These are phyloP conservation scores for Ctenosaura bakeri DNA, from an alignment of 2,797 vertebrate genomes.

Conservation along the genomic window DNA sequence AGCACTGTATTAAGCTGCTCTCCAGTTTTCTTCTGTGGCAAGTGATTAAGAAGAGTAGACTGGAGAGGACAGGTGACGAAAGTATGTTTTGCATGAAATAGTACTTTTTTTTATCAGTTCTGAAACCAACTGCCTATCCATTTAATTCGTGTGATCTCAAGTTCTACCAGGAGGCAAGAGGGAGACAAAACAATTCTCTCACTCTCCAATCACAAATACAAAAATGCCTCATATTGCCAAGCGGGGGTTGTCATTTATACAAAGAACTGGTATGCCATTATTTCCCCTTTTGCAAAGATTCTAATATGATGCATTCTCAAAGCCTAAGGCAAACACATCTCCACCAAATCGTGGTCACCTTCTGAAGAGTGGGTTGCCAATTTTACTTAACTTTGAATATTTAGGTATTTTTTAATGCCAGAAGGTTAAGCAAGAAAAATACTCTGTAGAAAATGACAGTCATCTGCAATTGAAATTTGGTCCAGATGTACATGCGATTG, in stretches of 20 bases:
- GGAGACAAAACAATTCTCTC: too few species aligned
- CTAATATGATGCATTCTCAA: background rate
- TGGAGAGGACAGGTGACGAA: background rate
- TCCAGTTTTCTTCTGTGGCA: background rate
- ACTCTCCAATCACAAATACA: background rate
- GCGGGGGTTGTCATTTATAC: background rate
- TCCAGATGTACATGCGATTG: background rate
- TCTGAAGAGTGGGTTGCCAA: background rate
- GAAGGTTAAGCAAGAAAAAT: background rate
- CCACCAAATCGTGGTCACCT: background rate
- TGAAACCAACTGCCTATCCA: background rate
- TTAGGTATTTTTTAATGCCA: background rate
- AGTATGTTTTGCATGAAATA: background rate
- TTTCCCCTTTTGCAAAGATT: background rate
- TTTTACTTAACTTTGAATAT: background rate
- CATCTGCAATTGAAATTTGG: background rate
- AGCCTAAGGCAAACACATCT: background rate
- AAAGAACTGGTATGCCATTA: background rate
- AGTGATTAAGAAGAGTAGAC: background rate
- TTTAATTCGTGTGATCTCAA: background rate
- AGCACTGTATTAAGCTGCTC: background rate
- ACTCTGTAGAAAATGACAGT: too few species aligned
- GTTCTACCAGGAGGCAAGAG: background rate
- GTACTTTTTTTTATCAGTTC: background rate
- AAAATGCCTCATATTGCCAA: too few species aligned